A percentile compares a stretch with the other conserved stretches of the same genome.
phyloP scores from a whole-genome alignment of 2,113 vertebrate genomes.

The Scomber japonicus region DNA sequence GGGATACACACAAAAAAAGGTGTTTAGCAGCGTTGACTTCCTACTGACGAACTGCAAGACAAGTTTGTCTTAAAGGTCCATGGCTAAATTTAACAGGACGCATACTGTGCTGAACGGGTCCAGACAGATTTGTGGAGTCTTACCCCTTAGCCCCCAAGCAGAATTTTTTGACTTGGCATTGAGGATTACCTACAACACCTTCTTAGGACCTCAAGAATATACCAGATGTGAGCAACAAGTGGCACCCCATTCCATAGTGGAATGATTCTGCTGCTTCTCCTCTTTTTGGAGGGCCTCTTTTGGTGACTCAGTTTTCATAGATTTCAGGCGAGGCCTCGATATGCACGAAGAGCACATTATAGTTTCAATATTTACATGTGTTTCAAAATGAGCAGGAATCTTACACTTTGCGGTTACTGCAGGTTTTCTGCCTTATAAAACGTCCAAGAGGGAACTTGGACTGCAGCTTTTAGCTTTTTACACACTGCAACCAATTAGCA shows the following conservation, averaged over 20 bases:
- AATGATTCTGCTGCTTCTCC: neutral
- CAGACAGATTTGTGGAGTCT: neutral
- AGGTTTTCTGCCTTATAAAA: constrained; percentile 43
- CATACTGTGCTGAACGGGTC: neutral
- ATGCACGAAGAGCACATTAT: neutral
- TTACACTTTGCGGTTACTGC: constrained; percentile 10
- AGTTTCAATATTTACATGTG: constrained; percentile 6
- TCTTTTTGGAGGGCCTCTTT: neutral
- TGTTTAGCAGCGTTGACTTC: neutral
- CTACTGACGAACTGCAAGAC: neutral
- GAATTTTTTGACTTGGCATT: too few relatives aligned
- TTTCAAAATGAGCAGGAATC: neutral
- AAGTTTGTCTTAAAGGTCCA: neutral
- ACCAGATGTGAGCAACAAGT: neutral
- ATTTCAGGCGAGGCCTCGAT: neutral
- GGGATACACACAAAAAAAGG: neutral
- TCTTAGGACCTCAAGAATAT: too few relatives aligned
- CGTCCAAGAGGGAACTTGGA: neutral
- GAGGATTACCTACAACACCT: too few relatives aligned
- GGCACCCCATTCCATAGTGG: too few relatives aligned
- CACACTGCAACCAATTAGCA: constrained; percentile 17
- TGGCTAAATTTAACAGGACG: constrained; percentile 8
- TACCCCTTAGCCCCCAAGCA: too few relatives aligned
- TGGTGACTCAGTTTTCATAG: neutral
- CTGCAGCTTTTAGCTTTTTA: constrained; percentile 20